Evolutionary conservation across 2,888 invertebrate genomes (phyloP).

Genomic region (Venusia cambrica): DNA sequence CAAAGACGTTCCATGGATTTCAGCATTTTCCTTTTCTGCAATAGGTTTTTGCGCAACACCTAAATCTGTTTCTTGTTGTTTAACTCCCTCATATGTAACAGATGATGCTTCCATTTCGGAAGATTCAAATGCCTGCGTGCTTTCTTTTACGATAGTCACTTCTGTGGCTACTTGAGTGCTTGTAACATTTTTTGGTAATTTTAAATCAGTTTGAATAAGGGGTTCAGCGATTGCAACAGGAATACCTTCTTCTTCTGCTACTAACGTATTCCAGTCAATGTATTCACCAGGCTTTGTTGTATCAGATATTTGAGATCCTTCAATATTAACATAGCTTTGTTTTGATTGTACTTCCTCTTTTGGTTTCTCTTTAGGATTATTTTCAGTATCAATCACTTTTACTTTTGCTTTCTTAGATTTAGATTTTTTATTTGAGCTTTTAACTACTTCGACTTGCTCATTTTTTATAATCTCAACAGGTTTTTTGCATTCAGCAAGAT

Average conservation of each 20-base stretch:
- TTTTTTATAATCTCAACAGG: conserved; percentile 4
- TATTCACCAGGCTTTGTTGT: conserved; percentile 52
- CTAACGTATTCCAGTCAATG: conserved; percentile 68
- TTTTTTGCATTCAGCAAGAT: conserved; percentile 6
- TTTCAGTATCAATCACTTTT: conserved; percentile 51
- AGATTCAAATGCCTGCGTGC: conserved; percentile 33
- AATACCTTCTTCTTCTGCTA: conserved; percentile 62
- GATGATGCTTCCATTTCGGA: conserved; percentile 23
- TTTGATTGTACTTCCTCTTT: conserved; percentile 35
- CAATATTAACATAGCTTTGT: no score
- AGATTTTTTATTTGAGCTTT: conserved; percentile 50
- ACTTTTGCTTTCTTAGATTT: conserved; percentile 52
- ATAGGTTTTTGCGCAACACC: conserved; percentile 2
- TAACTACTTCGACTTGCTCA: conserved; percentile 36
- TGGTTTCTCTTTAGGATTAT: conserved; percentile 46
- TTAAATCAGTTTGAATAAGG: conserved; percentile 36
- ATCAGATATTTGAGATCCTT: conserved; percentile 23
- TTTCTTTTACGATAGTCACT: conserved; percentile 62
- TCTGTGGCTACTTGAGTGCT: conserved; percentile 58
- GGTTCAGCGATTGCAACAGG: conserved; percentile 43
- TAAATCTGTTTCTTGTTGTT: conserved; percentile 12
- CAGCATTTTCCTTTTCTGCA: conserved; percentile 7
- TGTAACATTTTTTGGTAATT: conserved; percentile 26
- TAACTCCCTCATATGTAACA: conserved; percentile 10
- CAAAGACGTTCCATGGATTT: conserved; percentile 22